phyloP scores from a whole-genome alignment of 2,113 vertebrate genomes.

The Myiagra hebetior region DNA sequence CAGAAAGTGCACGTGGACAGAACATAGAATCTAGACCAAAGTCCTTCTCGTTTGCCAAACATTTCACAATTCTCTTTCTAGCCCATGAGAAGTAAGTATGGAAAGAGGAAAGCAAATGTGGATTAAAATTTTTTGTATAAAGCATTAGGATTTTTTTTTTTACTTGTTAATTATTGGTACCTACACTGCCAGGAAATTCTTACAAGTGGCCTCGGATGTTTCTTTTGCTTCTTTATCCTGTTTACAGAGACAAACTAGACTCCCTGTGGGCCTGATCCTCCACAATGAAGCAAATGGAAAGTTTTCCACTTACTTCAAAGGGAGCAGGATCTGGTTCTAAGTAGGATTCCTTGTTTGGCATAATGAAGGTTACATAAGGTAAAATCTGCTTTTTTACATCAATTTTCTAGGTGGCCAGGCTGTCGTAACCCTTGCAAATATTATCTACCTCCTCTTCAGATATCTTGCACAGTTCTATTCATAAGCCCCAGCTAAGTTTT shows the following conservation, averaged over 20 bases:
- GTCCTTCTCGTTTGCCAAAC: constrained; percentile 8
- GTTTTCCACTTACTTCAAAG: constrained; percentile 35
- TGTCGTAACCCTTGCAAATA: not conserved
- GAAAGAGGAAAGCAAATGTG: not conserved
- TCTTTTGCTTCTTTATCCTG: constrained; percentile 43
- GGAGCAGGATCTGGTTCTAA: constrained; percentile 13
- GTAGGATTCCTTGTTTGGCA: not conserved
- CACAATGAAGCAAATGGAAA: constrained; percentile 30
- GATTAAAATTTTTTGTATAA: not conserved
- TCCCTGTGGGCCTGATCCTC: constrained; percentile 10
- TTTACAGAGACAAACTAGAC: constrained; percentile 35
- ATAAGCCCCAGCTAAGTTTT: constrained; percentile 45
- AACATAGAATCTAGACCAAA: not conserved
- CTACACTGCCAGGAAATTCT: constrained; percentile 46
- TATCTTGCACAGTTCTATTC: not conserved
- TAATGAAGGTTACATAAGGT: constrained; percentile 16
- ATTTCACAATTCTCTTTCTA: constrained; percentile 23
- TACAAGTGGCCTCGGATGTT: constrained; percentile 19
- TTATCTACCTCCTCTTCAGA: constrained; percentile 23
- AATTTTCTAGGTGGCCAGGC: constrained; percentile 14
- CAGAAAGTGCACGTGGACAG: not conserved
- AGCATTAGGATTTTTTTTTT: not conserved
- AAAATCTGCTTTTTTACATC: constrained; percentile 23
- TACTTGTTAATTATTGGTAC: constrained; percentile 4
- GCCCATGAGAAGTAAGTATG: not conserved